Conservation (phyloP, 2,797 vertebrate species). For the Enteromius fasciolatus region DNA sequence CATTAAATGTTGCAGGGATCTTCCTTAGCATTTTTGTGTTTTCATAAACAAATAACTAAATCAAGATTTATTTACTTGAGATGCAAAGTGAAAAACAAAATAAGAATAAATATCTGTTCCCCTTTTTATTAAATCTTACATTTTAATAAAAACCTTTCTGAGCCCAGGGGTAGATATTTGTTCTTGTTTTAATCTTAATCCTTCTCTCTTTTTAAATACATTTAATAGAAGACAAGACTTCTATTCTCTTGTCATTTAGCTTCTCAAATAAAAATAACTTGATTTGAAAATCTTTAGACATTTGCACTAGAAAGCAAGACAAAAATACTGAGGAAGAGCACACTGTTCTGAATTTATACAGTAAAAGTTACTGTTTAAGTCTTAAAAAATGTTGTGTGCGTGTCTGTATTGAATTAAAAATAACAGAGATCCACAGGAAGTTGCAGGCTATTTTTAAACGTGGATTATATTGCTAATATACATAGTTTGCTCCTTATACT, state of each 20-base stretch:
- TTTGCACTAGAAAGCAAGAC: not conserved
- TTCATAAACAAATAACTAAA: not conserved
- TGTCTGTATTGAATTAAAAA: not conserved
- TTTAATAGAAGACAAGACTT: not conserved
- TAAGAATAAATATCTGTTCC: not conserved
- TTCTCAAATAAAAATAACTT: not conserved
- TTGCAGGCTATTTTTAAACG: not conserved
- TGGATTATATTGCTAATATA: not conserved
- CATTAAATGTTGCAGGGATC: not conserved
- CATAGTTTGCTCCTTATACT: not conserved
- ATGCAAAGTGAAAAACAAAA: not conserved
- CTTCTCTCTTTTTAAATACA: not conserved
- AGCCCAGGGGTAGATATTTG: not conserved
- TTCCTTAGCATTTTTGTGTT: not conserved
- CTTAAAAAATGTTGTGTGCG: not conserved
- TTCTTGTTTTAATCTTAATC: not conserved
- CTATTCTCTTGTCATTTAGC: not conserved
- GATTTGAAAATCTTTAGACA: not conserved
- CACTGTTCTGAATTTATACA: too few relatives aligned
- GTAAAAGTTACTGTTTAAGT: not conserved
- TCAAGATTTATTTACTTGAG: not conserved
- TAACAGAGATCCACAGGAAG: not conserved
- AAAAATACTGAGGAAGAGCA: too few relatives aligned
- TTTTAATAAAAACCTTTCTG: not conserved
- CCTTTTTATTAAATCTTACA: too few relatives aligned